Conservation (phyloP, 2,113 vertebrate species). For the Centropus unirufus region DNA sequence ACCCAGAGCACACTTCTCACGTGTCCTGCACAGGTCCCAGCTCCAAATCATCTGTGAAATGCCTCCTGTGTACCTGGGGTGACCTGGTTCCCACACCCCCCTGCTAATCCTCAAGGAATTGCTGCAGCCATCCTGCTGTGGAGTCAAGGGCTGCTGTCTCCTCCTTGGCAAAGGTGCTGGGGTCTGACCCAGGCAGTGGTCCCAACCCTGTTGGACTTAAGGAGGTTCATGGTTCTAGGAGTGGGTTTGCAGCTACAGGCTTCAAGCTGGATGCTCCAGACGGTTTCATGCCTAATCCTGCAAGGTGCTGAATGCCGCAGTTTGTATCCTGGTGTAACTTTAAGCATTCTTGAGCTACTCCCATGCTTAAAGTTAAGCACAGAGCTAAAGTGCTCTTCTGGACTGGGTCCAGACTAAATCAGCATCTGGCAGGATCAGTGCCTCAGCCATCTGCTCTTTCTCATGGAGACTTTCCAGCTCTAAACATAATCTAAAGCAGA, state of each 20-base stretch:
- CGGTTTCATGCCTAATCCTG: background rate
- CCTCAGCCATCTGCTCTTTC: slow-evolving; percentile 54
- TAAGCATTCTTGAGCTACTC: background rate
- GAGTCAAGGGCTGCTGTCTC: background rate
- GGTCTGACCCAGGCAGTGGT: background rate
- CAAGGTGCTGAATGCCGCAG: background rate
- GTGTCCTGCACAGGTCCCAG: background rate
- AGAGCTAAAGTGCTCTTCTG: slow-evolving; percentile 40
- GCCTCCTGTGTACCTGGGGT: background rate
- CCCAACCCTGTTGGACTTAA: background rate
- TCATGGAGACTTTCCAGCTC: slow-evolving; percentile 58
- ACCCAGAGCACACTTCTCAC: background rate
- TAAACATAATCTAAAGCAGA: slow-evolving; percentile 46
- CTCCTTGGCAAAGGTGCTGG: background rate
- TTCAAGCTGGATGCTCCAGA: background rate
- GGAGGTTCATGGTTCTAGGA: background rate
- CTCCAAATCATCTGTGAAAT: background rate
- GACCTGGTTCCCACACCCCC: fast-evolving
- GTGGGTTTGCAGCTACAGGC: background rate
- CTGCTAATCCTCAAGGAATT: background rate
- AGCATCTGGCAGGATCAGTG: slow-evolving; percentile 57
- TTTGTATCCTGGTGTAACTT: background rate
- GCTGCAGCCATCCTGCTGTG: background rate
- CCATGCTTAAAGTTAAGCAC: background rate
- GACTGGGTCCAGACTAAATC: slow-evolving; percentile 21